Conservation (phyloP, 2,113 vertebrate genomes). For the Pavo muticus region DNA sequence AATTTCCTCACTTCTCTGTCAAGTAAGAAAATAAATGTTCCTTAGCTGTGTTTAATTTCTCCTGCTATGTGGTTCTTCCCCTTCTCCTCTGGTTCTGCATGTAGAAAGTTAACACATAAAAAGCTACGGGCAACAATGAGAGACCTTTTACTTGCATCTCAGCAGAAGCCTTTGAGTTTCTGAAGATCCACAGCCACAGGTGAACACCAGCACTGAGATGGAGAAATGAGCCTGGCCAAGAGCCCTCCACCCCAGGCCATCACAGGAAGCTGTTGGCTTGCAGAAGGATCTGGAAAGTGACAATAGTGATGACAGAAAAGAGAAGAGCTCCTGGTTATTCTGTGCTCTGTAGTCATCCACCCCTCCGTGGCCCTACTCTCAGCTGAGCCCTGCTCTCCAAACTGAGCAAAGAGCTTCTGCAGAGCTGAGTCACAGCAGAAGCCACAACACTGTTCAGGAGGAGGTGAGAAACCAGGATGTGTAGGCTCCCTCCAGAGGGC, state of each 20-base stretch:
- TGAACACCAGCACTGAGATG: neutral
- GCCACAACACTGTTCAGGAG: neutral
- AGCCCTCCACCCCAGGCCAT: neutral
- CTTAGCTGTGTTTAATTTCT: neutral
- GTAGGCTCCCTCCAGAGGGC: neutral
- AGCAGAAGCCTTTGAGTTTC: neutral
- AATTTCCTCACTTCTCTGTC: neutral
- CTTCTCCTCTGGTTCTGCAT: neutral
- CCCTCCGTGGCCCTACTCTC: neutral
- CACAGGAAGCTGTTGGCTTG: neutral
- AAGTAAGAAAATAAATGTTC: neutral
- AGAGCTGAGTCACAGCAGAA: neutral
- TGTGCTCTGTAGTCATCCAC: neutral
- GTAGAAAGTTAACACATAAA: neutral
- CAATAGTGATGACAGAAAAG: neutral
- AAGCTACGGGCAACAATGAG: neutral
- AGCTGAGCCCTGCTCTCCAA: neutral
- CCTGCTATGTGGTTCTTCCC: neutral
- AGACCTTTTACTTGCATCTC: neutral
- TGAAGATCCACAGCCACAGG: neutral
- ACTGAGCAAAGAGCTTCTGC: neutral
- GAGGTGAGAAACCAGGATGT: neutral
- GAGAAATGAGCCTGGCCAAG: neutral
- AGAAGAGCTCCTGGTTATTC: neutral
- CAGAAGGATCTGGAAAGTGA: neutral